Evolutionary conservation across 1,140 invertebrate genomes (phyloP).

Genomic region (Leptestheria dahalacensis): DNA sequence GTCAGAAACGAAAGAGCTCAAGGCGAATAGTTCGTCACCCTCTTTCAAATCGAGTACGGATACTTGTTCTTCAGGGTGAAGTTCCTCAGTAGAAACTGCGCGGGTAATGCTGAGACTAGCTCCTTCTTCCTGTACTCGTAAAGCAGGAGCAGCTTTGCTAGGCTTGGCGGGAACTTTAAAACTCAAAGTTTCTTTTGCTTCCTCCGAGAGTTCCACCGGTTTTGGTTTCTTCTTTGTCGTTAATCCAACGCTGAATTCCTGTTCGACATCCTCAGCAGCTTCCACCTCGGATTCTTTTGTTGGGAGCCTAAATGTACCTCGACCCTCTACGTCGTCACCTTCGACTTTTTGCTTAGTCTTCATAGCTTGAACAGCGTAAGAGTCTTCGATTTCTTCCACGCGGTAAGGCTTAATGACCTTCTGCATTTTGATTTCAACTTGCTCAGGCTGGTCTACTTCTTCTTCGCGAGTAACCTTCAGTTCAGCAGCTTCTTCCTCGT

Average conservation of each 20-base stretch:
- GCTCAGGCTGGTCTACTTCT: slow-evolving; percentile 14
- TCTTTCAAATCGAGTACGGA: slow-evolving; percentile 36
- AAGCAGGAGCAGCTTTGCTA: slow-evolving; percentile 16
- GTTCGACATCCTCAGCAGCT: slow-evolving; percentile 22
- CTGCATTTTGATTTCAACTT: slow-evolving; percentile 10
- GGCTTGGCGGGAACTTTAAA: slow-evolving; percentile 20
- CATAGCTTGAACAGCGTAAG: slow-evolving; percentile 21
- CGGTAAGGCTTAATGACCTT: slow-evolving; percentile 16
- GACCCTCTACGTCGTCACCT: slow-evolving; percentile 18
- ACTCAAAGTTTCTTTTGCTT: slow-evolving; percentile 18
- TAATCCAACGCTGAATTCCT: slow-evolving; percentile 23
- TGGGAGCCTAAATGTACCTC: slow-evolving; percentile 4
- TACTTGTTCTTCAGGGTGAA: slow-evolving; percentile 22
- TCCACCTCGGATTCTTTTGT: slow-evolving; percentile 19
- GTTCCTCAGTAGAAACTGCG: background rate
- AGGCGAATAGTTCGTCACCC: slow-evolving; percentile 62
- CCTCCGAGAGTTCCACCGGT: slow-evolving; percentile 18
- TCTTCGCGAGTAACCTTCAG: slow-evolving; percentile 20
- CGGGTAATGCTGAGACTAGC: background rate
- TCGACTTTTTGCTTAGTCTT: slow-evolving; percentile 22
- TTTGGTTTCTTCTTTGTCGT: slow-evolving; percentile 20
- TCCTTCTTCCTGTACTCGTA: slow-evolving; percentile 16
- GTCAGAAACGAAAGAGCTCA: slow-evolving; percentile 73
- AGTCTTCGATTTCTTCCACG: slow-evolving; percentile 18
- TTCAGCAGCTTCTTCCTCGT: slow-evolving; percentile 31